A percentile compares a stretch with the other conserved stretches of the same genome.
phyloP scores from a whole-genome alignment of 2,113 vertebrate genomes.

The Nibea coibor region DNA sequence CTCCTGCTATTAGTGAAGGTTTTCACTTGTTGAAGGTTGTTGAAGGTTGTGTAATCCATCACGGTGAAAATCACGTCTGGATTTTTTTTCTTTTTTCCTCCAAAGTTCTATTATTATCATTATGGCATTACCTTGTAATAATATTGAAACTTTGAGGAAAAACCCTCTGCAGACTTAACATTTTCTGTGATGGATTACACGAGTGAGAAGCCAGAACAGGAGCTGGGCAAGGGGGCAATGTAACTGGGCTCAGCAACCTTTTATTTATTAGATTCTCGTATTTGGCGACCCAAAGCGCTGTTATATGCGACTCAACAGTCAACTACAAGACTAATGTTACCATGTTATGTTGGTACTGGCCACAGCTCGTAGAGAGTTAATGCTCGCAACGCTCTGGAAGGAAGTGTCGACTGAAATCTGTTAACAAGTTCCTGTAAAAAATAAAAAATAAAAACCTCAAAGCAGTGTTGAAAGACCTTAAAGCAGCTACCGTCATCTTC shows the following conservation, averaged over 20 bases:
- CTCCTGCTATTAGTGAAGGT: neutral
- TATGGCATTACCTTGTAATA: neutral
- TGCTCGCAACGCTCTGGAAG: neutral
- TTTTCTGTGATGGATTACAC: slow-evolving; percentile 8
- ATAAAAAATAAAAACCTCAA: neutral
- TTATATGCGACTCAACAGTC: no score
- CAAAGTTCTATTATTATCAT: slow-evolving; percentile 1
- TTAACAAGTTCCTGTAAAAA: slow-evolving; percentile 6
- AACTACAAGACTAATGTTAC: no score
- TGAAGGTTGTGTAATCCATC: slow-evolving; percentile 17
- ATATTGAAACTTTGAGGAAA: neutral
- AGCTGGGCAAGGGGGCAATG: no score
- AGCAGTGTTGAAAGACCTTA: slow-evolving; percentile 22
- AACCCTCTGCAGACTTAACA: slow-evolving; percentile 2
- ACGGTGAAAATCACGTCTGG: neutral
- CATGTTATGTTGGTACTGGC: neutral
- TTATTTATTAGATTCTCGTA: no score
- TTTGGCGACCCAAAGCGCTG: no score
- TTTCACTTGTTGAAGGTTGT: slow-evolving; percentile 6
- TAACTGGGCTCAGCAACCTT: no score
- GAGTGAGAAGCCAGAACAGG: neutral
- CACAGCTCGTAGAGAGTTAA: neutral
- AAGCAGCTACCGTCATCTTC: slow-evolving; percentile 35
- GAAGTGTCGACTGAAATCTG: slow-evolving; percentile 5
- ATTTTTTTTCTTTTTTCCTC: neutral